phyloP scores from a whole-genome alignment of 1,140 invertebrate species.

The Mactra quadrangularis region DNA sequence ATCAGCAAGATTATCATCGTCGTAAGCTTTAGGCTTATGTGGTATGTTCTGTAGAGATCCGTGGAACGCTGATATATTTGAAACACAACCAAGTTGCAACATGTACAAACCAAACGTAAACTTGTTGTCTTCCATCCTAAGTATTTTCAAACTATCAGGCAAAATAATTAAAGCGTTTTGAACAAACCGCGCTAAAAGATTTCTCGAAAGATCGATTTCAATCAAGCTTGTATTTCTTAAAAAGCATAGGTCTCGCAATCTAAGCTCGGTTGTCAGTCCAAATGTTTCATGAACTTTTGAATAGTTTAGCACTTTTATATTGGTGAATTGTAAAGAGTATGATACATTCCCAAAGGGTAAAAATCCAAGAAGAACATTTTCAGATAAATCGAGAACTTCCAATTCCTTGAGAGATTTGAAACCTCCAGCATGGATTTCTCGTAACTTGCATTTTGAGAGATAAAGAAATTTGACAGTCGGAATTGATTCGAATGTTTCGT shows the following conservation, averaged over 20 bases:
- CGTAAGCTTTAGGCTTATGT: not conserved
- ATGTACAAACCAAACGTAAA: conserved; percentile 38
- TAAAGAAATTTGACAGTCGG: conserved; percentile 5
- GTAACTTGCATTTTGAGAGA: conserved; percentile 29
- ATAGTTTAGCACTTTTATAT: conserved; percentile 25
- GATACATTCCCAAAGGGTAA: conserved; percentile 7
- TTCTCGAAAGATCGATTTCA: conserved; percentile 11
- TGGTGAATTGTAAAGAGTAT: conserved; percentile 36
- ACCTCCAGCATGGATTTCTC: conserved; percentile 16
- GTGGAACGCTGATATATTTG: conserved; percentile 15
- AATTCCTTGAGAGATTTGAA: conserved; percentile 28
- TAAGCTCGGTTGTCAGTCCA: not conserved
- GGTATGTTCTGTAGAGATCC: conserved; percentile 11
- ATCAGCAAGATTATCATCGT: not conserved
- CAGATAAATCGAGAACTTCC: conserved; percentile 49
- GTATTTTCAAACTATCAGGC: conserved; percentile 29
- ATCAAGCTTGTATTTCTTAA: conserved; percentile 44
- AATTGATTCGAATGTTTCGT: not conserved
- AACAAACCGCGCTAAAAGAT: conserved; percentile 9
- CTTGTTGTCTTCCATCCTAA: conserved; percentile 26
- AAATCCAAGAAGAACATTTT: conserved; percentile 41
- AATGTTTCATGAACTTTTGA: conserved; percentile 23
- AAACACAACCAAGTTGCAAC: conserved; percentile 1
- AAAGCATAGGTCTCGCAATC: conserved; percentile 3
- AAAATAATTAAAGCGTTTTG: conserved; percentile 32